Conservation (phyloP, 2,888 invertebrate genomes). For the Lithophane semibrunnea region DNA sequence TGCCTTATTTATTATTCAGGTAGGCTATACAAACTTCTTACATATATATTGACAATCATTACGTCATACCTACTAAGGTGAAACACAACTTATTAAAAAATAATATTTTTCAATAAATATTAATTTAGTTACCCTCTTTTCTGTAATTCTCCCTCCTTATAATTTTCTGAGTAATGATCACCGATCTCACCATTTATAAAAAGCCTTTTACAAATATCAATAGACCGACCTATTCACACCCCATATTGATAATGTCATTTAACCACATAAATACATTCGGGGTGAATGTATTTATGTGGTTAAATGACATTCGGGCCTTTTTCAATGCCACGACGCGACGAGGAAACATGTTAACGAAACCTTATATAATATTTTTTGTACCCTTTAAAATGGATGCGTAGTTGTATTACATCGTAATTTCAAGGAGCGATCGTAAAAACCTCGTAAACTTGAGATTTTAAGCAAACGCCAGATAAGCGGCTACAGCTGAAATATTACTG, state of each 20-base stretch:
- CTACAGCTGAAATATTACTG: slow-evolving; percentile 46
- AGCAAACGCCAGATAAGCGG: slow-evolving; percentile 52
- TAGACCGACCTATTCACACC: not conserved
- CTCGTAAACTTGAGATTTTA: slow-evolving; percentile 59
- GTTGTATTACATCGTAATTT: slow-evolving; percentile 46
- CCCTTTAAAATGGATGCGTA: slow-evolving; percentile 20
- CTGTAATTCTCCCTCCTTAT: not conserved
- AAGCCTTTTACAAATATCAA: not conserved
- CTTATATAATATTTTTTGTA: not conserved
- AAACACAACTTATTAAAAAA: not conserved
- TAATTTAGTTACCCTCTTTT: not conserved
- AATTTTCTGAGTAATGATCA: not conserved
- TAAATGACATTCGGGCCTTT: too few species aligned
- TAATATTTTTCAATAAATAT: not conserved
- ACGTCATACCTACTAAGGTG: not conserved
- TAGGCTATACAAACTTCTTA: not conserved
- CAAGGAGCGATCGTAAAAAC: slow-evolving; percentile 52
- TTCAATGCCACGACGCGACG: not conserved
- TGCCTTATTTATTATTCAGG: slow-evolving; percentile 33
- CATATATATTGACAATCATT: not conserved
- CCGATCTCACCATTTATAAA: not conserved
- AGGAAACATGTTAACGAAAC: slow-evolving; percentile 13
- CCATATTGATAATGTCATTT: not conserved
- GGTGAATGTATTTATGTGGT: too few species aligned
- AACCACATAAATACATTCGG: slow-evolving; percentile 11